Evolutionary conservation across 2,113 vertebrate species (phyloP), one percentile per base, ranked within the genome.

Genomic region (Bubo scandiacus): DNA sequence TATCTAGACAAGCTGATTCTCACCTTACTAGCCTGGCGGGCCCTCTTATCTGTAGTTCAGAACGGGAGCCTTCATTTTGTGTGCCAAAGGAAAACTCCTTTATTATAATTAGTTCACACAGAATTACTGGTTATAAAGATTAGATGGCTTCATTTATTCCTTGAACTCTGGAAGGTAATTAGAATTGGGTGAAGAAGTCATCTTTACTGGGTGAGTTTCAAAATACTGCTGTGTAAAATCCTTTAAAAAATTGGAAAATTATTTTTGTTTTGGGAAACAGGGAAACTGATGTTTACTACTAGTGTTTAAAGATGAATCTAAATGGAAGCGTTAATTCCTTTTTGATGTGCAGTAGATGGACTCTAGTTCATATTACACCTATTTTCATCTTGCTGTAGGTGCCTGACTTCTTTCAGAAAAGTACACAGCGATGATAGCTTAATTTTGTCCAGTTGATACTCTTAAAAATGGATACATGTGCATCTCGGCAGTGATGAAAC

Each of bases 231-330:
- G 15, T 15, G 59, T 42, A 52, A 81, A 70, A 49, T 66, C 7
- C 11, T 63, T 38, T 9, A 8, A 7, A 32, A 21, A 47, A 63
- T 6, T 0, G 5, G 3, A 6, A 36, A 58, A 3, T 23, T 4
- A 5, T 29, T 54, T 73, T 61, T 45, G 3, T 25, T 74, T 55
- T 14, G 10, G 32, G 32, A 43, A 62, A 34, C 10, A 34, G n/a
- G 34, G 74, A 34, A 51, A 12, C 3, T 43, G 25, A 5, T 51
- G 17, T 18, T 20, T 47, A 3, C 7, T n/a, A 11, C 0, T 4
- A 0, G 32, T 1, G 1, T 29, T 82, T 45, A 9, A 27, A 42
- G n/a, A 4, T 11, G 12, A 22, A 5, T 16, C 2, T 20, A 9
- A 15, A 18, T 36, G 20, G 13, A n/a, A 65, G 42, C 4, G 36